Base-by-base conservation (phyloP, 2,113 vertebrate genomes). In the Sylvicapra grimmia region DNA sequence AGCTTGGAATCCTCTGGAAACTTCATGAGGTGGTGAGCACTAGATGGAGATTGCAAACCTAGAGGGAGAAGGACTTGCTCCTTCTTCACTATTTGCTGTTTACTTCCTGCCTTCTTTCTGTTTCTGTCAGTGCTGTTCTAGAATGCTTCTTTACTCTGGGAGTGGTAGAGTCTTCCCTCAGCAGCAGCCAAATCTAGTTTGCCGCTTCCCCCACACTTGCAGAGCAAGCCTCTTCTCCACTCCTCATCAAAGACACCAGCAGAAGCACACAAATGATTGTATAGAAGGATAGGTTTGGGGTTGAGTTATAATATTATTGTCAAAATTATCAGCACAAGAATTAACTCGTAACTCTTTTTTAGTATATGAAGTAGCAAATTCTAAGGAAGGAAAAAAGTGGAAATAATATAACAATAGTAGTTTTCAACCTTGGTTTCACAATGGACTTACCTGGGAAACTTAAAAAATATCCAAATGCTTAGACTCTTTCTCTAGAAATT, bases 311-410 rank as follows among this genome's bases (percentile, higher is more conserved):
- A 63, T 86, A 58, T 49, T 40, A 16, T 93, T 56, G 21, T 12
- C 89, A 56, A 63, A 56, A 63, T 82, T 96, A 84, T 33, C 90
- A 44, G 31, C 53, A 82, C 9, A 94, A 61, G 53, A 92, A 87
- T 63, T 77, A 53, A 31, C 36, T 90, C 47, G 18, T 75, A 36
- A 80, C 90, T 93, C 65, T 90, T 89, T 83, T 84, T 80, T 90
- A 56, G 44, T 49, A 79, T 68, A 80, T 63, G 63, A 96, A 95
- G 44, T 86, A 97, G 19, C 11, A 96, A 87, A 86, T 65, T 83
- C n/a, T 33, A 58, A 96, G 44, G 59, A 63, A 85, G 65, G n/a
- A 49, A 80, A 89, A 90, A 75, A 86, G 25, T 86, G 72, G 44
- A 91, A 49, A 21, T 86, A 63, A 84, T 90, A 86, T n/a, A 93